Evolutionary conservation across 2,113 vertebrate genomes (phyloP).

Genomic region (Eulacestoma nigropectus): DNA sequence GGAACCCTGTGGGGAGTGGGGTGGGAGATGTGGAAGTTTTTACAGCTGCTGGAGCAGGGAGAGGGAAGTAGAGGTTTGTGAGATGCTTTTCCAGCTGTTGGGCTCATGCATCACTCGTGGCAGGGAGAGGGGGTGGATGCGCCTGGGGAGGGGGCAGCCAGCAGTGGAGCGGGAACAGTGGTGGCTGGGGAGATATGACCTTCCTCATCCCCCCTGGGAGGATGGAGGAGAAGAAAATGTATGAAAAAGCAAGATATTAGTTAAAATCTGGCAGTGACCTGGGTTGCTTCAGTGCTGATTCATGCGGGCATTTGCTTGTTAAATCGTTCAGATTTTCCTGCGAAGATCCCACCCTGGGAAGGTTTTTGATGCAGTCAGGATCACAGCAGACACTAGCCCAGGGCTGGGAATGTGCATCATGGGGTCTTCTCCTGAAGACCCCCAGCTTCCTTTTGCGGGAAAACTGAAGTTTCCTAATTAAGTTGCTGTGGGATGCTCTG

Average conservation of each 20-base stretch:
- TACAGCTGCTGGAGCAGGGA: neutral
- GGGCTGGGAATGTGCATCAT: neutral
- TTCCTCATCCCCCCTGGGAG: neutral
- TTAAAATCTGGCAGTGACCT: neutral
- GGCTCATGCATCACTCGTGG: neutral
- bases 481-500: rapidly evolving
- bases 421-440: neutral
- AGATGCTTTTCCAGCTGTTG: neutral
- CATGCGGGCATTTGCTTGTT: neutral
- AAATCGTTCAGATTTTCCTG: neutral
- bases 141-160: neutral
- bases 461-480: neutral
- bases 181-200: neutral
- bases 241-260: neutral
- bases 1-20: rapidly evolving
- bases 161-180: neutral
- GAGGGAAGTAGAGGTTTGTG: neutral
- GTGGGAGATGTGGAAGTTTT: neutral
- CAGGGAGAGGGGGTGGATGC: neutral
- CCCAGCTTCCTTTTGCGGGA: neutral
- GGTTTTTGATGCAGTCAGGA: neutral
- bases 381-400: rapidly evolving
- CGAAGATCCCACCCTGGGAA: neutral
- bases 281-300: neutral
- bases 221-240: neutral